These are phyloP conservation scores for Mylabris sibirica DNA, from an alignment of 2,888 invertebrate species.

Conservation along the genomic window DNA sequence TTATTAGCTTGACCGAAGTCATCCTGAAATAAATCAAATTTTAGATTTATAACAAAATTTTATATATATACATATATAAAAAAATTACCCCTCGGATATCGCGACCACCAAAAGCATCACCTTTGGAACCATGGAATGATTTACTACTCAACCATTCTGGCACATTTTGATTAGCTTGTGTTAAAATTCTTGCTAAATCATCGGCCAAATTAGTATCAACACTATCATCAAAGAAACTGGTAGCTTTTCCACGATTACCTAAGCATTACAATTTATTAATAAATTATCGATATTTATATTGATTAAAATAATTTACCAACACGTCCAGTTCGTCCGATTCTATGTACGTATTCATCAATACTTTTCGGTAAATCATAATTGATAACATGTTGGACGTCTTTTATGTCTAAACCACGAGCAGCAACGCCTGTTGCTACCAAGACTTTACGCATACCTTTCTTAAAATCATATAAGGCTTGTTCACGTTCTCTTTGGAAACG, in stretches of 20 bases:
- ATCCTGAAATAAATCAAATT: constrained; percentile 40
- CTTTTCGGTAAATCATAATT: constrained; percentile 91
- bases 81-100: constrained; percentile 72
- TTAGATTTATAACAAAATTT: constrained; percentile 40
- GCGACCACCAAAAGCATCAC: constrained; percentile 72
- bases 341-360: constrained; percentile 94
- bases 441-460: constrained; percentile 75
- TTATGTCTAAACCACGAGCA: constrained; percentile 90
- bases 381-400: constrained; percentile 85
- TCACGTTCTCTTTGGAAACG: constrained; percentile 78
- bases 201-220: constrained; percentile 69
- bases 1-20: constrained; percentile 49
- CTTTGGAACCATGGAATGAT: constrained; percentile 62
- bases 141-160: constrained; percentile 76
- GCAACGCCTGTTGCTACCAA: constrained; percentile 96
- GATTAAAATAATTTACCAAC: no score
- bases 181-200: constrained; percentile 76
- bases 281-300: no score
- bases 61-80: no score
- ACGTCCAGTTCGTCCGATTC: constrained; percentile 94
- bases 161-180: constrained; percentile 78
- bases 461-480: constrained; percentile 80
- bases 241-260: constrained; percentile 81
- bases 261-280: no score
- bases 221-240: constrained; percentile 79